These are phyloP conservation scores for Chionis minor DNA, from an alignment of 2,113 vertebrate genomes.

Conservation along the genomic window DNA sequence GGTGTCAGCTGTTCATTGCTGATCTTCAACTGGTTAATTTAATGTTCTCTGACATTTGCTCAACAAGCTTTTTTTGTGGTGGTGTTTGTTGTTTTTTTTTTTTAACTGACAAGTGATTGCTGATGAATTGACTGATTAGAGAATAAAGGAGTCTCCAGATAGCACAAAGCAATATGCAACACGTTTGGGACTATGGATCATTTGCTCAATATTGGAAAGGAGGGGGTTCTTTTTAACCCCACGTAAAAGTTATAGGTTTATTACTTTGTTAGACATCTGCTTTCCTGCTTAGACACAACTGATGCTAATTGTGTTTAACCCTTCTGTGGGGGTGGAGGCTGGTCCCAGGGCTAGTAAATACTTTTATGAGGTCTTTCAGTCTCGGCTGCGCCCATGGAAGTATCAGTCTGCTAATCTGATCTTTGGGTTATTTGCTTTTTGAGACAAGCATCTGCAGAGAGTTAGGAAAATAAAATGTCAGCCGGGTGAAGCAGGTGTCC, in stretches of 20 bases:
- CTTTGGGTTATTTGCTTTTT: slow-evolving; percentile 10
- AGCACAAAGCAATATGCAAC: neutral
- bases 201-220: neutral
- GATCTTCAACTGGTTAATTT: slow-evolving; percentile 46
- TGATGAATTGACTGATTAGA: neutral
- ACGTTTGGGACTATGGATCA: neutral
- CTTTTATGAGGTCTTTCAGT: slow-evolving; percentile 15
- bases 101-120: neutral
- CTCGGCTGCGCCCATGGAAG: neutral
- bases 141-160: neutral
- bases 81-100: neutral
- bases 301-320: slow-evolving; percentile 58
- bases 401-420: slow-evolving; percentile 29
- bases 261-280: slow-evolving; percentile 49
- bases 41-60: slow-evolving; percentile 40
- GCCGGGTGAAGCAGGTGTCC: neutral
- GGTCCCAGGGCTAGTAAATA: neutral
- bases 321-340: neutral
- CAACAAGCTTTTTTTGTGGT: neutral
- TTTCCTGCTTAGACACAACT: neutral
- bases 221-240: neutral
- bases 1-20: slow-evolving; percentile 65
- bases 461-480: neutral
- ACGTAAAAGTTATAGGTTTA: slow-evolving; percentile 9
- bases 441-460: neutral